Percentiles rank a stretch among this genome's conserved stretches.
These are phyloP conservation scores for Aythya baeri DNA, from an alignment of 2,113 vertebrate genomes.

Conservation along the genomic window DNA sequence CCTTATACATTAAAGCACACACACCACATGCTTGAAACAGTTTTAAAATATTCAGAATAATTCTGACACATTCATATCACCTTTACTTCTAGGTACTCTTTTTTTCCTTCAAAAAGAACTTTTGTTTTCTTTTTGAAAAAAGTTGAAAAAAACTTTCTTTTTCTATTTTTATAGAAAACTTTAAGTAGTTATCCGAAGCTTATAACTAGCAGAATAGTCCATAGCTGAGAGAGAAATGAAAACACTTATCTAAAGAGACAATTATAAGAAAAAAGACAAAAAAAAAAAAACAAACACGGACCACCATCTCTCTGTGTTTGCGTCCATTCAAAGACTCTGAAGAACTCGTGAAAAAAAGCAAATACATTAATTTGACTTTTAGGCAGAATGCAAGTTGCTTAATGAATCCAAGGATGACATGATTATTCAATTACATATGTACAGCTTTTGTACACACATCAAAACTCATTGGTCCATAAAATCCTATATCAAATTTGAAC, in stretches of 20 bases:
- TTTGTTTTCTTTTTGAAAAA: too few relatives aligned
- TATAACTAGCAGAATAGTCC: background rate
- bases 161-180: background rate
- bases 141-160: background rate
- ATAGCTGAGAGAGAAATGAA: background rate
- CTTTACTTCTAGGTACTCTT: background rate
- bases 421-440: background rate
- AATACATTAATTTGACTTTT: background rate
- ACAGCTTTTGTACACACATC: accelerated
- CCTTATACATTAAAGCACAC: background rate
- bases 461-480: background rate
- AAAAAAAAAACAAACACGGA: background rate
- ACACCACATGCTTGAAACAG: background rate
- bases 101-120: too few relatives aligned
- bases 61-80: background rate
- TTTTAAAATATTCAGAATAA: background rate
- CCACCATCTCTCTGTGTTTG: background rate
- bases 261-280: background rate
- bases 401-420: accelerated
- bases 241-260: background rate
- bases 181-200: background rate
- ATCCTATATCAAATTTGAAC: background rate
- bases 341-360: background rate
- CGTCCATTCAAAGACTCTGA: background rate
- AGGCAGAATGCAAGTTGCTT: background rate